phyloP scores from a whole-genome alignment of 2,113 vertebrate species.

The Catharus minimus region DNA sequence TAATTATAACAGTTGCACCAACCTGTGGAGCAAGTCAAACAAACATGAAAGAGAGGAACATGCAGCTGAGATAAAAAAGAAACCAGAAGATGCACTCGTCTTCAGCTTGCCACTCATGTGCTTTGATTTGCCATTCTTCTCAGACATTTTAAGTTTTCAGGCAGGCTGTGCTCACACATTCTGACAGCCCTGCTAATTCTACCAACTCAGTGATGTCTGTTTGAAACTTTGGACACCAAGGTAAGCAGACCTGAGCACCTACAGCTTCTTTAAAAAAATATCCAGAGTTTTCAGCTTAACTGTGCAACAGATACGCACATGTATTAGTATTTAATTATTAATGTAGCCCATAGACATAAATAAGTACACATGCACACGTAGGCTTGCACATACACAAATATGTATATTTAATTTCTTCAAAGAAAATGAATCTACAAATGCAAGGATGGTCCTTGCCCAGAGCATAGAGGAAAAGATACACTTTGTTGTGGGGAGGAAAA shows the following conservation, averaged over 20 bases:
- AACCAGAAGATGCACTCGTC: background rate
- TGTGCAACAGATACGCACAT: background rate
- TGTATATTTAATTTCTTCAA: background rate
- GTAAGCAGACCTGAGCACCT: background rate
- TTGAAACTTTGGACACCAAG: background rate
- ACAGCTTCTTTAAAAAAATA: background rate
- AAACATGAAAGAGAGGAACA: constrained; percentile 15
- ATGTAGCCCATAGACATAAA: background rate
- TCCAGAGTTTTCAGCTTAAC: background rate
- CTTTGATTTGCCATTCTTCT: constrained; percentile 15
- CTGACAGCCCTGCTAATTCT: background rate
- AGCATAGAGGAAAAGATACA: background rate
- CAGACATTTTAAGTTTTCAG: background rate
- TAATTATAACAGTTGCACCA: constrained; percentile 1
- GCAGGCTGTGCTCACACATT: background rate
- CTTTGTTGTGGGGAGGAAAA: background rate
- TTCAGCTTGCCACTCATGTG: background rate
- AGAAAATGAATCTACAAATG: background rate
- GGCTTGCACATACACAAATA: background rate
- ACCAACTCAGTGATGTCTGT: background rate
- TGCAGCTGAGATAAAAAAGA: background rate
- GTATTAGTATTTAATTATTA: background rate
- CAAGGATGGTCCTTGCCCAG: background rate
- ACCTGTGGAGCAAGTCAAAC: constrained; percentile 5
- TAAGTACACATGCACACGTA: rapidly evolving